Evolutionary conservation across 2,113 vertebrate species (phyloP), one percentile per base, ranked within the genome.

Genomic region (Rhombomys opimus): DNA sequence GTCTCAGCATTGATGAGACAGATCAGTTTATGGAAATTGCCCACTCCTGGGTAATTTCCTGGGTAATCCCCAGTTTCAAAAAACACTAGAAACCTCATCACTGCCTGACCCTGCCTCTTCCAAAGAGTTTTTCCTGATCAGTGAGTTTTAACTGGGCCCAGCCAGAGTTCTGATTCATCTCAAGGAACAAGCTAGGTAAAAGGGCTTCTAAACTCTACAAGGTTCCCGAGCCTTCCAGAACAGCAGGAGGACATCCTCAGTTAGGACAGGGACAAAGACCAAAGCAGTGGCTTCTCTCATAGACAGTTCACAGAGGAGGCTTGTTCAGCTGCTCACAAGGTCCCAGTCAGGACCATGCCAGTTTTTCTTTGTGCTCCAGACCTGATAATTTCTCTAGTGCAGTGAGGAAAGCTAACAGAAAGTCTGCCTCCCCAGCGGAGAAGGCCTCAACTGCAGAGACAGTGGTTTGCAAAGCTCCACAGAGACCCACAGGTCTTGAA

Each of bases 341-440:
- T 86, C 65, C 52, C 41, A 23, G 17, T 95, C 57, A 75, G 75
- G 70, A 72, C 54, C 18, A 76, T 14, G 30, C 38, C 13, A 27
- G 23, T 70, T 63, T 77, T 87, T 81, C 94, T 80, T 72, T 93
- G 87, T 87, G n/a, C 80, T 59, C 50, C 32, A 91, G 67, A 75
- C 59, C 59, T 77, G 41, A 38, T 15, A 17, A 77, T 85, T 93
- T 77, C 82, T 63, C 72, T 61, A 68, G 7, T 11, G 5, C 20
- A 35, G 7, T 67, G 54, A 90, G 32, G 32, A 54, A 95, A 88
- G 9, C 9, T 86, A 57, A 54, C 0, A 38, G 30, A 15, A 35
- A 3, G 4, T 70, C 41, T 15, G 54, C 2, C 32, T 67, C 46
- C 73, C 72, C 54, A 57, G 25, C 75, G 63, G 50, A 38, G 5